Percentiles rank a stretch among this genome's conserved stretches.
Conservation (phyloP, 2,888 invertebrate species). For the Rotaria magnacalcarata region DNA sequence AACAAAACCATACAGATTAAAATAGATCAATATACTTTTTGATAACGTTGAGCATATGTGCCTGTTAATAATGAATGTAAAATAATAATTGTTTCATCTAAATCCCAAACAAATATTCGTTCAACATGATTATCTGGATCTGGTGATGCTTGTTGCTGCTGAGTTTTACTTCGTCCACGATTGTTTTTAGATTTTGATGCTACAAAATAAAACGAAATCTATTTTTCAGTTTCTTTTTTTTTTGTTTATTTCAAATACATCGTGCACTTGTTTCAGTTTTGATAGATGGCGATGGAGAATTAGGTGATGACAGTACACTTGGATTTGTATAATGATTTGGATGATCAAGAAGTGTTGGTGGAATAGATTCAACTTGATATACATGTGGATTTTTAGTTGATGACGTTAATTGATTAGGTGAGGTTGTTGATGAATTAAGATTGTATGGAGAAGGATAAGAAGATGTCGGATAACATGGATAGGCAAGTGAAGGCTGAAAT, state of each 20-base stretch:
- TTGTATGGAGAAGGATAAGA: conserved; percentile 27
- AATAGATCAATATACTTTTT: conserved; percentile 66
- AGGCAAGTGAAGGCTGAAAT: not conserved
- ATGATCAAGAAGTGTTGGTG: not conserved
- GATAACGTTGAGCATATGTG: conserved; percentile 81
- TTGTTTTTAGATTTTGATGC: conserved; percentile 32
- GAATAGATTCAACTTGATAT: conserved; percentile 3
- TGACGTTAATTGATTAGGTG: not conserved
- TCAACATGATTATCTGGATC: conserved; percentile 78
- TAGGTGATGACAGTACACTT: conserved; percentile 19
- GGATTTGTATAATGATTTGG: conserved; percentile 24
- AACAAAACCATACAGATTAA: not conserved
- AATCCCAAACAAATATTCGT: conserved; percentile 93
- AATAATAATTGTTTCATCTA: conserved; percentile 93
- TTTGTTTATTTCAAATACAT: not conserved
- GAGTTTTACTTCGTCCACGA: conserved; percentile 17
- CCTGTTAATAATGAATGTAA: conserved; percentile 89
- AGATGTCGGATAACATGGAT: conserved; percentile 30
- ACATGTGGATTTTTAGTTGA: not conserved
- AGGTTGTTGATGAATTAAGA: conserved; percentile 1
- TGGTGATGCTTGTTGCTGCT: conserved; percentile 64
- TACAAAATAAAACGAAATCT: not conserved
- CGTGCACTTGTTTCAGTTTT: conserved; percentile 34
- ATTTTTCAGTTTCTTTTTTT: no score
- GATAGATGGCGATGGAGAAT: conserved; percentile 4